Evolutionary conservation across 2,113 vertebrate species (phyloP), one percentile per base, ranked within the genome.

Genomic region (Neopipo cinnamomea): DNA sequence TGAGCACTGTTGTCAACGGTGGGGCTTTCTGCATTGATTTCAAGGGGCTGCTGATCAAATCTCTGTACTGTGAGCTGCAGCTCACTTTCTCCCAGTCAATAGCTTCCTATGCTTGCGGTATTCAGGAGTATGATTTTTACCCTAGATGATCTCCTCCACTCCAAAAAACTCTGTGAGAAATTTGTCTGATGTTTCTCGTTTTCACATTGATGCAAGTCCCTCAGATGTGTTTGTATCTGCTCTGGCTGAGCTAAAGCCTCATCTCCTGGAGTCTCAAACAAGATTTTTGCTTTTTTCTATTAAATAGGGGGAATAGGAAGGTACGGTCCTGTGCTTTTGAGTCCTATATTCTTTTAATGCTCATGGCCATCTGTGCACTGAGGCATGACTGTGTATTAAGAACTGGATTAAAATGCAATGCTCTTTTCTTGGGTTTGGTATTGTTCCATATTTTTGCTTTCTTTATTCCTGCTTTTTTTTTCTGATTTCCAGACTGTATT

Each of bases 351-450:
- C 71, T 78, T 74, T 84, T 67, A 92, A 56, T 83, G 46, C 56
- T 88, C 30, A 23, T 79, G 67, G 67, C 59, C 53, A 73, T 84
- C 67, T 89, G 52, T 53, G 67, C 80, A 55, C 35, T 74, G 82
- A 95, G 42, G 70, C 66, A 33, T 90, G 63, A 58, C 53, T 93
- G 93, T 82, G 44, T 86, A 30, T 87, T 89, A 85, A 85, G 87
- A 91, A 44, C 41, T 93, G 46, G 33, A 76, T 90, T 95, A 84
- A 73, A 88, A 78, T 71, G 63, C 77, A 85, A 4, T 42, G n/a
- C 31, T 93, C 31, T 90, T 81, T 22, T 89, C 47, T 76, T 86
- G 21, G 3, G 41, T 93, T 91, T 28, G 58, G 33, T 89, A 35
- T 41, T 87, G 88, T 83, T 68, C 31, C 58, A 20, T 74, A 8